A percentile compares a stretch with the other conserved stretches of the same genome.
Conservation (phyloP, 2,113 vertebrate species). For the Dolichotis patagonum region DNA sequence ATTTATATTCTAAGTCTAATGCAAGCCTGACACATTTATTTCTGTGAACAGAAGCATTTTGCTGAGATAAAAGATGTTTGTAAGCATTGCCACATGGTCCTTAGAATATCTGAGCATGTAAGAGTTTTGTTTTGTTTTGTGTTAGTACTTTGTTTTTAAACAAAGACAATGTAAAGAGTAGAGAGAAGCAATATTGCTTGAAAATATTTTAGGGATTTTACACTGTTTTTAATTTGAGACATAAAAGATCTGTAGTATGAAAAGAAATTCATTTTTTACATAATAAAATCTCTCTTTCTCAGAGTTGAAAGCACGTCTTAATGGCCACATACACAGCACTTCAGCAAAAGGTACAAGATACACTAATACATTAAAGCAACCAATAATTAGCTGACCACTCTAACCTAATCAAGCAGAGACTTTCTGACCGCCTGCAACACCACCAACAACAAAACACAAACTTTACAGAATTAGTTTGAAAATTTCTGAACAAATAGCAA, state of each 20-base stretch:
- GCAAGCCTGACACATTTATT: slow-evolving; percentile 70
- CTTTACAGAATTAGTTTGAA: slow-evolving; percentile 14
- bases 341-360: neutral
- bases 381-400: neutral
- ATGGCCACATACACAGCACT: neutral
- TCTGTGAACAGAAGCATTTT: slow-evolving; percentile 79
- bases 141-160: slow-evolving; percentile 25
- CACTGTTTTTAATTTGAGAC: slow-evolving; percentile 43
- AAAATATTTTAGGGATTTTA: neutral
- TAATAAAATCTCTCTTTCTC: neutral
- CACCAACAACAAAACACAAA: neutral
- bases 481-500: neutral
- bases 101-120: slow-evolving; percentile 40
- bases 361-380: neutral
- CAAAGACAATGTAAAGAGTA: slow-evolving; percentile 2
- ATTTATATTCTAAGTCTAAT: slow-evolving; percentile 78
- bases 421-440: neutral
- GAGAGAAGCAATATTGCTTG: slow-evolving; percentile 14
- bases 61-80: slow-evolving; percentile 74
- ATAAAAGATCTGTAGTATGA: neutral
- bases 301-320: slow-evolving; percentile 31
- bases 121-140: neutral
- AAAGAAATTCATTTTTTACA: neutral
- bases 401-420: neutral
- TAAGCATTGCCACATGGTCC: slow-evolving; percentile 74